These are phyloP conservation scores for Phrynocephalus forsythii DNA, from an alignment of 2,797 vertebrate genomes.

Conservation along the genomic window DNA sequence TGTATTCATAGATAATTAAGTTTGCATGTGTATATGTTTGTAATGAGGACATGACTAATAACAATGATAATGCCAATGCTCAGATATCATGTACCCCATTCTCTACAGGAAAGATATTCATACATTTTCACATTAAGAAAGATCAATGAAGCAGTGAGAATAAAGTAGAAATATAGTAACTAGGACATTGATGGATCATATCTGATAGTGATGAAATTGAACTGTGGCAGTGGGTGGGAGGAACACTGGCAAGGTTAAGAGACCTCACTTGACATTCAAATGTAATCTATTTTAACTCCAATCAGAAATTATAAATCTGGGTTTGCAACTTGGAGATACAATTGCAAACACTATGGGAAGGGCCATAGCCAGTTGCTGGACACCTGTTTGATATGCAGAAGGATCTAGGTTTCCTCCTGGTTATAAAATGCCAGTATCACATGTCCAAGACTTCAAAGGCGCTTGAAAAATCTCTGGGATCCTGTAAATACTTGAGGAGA, in stretches of 20 bases:
- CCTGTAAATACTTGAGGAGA: not conserved
- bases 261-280: not conserved
- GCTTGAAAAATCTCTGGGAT: not conserved
- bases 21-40: slow-evolving; percentile 24
- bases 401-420: not conserved
- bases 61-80: slow-evolving; percentile 48
- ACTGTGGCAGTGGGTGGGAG: not conserved
- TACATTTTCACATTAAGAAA: slow-evolving; percentile 17
- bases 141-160: slow-evolving; percentile 8
- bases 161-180: slow-evolving; percentile 23
- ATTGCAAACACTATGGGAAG: not conserved
- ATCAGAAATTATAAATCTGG: not conserved
- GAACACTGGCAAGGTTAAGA: not conserved
- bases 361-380: not conserved
- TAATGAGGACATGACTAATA: slow-evolving; percentile 61
- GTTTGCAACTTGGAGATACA: not conserved
- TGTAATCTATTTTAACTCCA: not conserved
- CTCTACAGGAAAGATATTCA: slow-evolving; percentile 46
- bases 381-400: not conserved
- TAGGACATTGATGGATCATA: slow-evolving; percentile 18
- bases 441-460: not conserved
- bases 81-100: slow-evolving; percentile 36
- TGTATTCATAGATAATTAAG: slow-evolving; percentile 69
- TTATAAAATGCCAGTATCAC: not conserved
- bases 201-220: slow-evolving; percentile 18